These are phyloP conservation scores for Syritta pipiens DNA, from an alignment of 2,888 invertebrate species.

Conservation along the genomic window DNA sequence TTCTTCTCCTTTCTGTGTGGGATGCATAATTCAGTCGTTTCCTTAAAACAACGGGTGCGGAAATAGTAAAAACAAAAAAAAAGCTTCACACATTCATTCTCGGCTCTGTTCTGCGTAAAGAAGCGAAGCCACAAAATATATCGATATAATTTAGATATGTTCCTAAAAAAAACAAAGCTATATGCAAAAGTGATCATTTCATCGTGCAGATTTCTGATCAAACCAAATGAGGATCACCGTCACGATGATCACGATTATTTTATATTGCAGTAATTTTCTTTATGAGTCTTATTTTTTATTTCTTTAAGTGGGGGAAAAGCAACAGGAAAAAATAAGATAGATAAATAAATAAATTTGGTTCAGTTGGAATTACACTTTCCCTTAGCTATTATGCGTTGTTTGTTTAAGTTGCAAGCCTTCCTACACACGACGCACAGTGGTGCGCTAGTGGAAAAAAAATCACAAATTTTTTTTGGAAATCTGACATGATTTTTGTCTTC, in stretches of 20 bases:
- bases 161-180: neutral
- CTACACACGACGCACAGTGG: too few species aligned
- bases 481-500: too few species aligned
- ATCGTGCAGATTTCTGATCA: conserved; percentile 24
- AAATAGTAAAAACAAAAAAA: too few species aligned
- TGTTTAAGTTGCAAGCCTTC: too few species aligned
- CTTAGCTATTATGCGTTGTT: too few species aligned
- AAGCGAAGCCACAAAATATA: conserved; percentile 9
- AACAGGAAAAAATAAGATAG: conserved; percentile 1
- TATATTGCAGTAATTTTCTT: conserved; percentile 5
- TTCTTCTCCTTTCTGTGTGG: too few species aligned
- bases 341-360: neutral
- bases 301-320: neutral
- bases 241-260: conserved; percentile 46
- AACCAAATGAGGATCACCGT: conserved; percentile 36
- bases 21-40: too few species aligned
- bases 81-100: too few species aligned
- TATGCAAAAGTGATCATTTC: conserved; percentile 34
- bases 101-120: conserved; percentile 17
- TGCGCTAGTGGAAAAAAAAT: too few species aligned
- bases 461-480: too few species aligned
- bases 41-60: conserved; percentile 27
- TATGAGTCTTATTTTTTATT: neutral
- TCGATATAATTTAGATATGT: neutral
- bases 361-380: too few species aligned